Evolutionary conservation across 2,888 invertebrate genomes (phyloP).

Genomic region (Hirtodrosophila cameraria): DNA sequence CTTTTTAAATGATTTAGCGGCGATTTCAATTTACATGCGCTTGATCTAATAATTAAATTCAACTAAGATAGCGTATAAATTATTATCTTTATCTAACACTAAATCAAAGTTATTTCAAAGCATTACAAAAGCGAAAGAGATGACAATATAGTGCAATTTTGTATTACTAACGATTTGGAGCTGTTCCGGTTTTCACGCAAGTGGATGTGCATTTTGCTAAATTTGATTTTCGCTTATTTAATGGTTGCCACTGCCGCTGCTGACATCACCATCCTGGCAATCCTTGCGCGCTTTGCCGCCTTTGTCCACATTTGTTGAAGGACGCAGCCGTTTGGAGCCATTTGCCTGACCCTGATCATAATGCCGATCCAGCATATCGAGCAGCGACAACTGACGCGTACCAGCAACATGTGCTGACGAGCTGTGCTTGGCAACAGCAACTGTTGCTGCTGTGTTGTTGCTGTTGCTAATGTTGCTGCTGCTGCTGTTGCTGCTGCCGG

Average conservation of each 20-base stretch:
- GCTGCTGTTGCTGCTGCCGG: conserved; percentile 29
- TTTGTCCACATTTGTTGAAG: conserved; percentile 32
- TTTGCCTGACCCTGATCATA: conserved; percentile 70
- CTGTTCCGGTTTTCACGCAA: no score
- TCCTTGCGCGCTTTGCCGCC: conserved; percentile 61
- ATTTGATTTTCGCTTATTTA: no score
- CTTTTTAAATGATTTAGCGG: no score
- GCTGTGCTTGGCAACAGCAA: background rate
- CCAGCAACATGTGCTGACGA: background rate
- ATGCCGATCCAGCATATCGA: conserved; percentile 82
- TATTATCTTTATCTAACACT: background rate
- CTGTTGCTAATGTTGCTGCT: conserved; percentile 12
- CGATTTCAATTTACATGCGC: no score
- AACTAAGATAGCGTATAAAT: no score
- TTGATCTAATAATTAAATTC: no score
- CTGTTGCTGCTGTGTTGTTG: background rate
- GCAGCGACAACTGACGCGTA: conserved; percentile 73
- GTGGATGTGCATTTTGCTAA: no score
- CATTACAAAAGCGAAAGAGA: conserved; percentile 31
- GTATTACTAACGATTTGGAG: no score
- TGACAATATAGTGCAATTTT: conserved; percentile 13
- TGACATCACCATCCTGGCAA: conserved; percentile 43
- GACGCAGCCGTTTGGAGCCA: conserved; percentile 45
- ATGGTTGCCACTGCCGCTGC: conserved; percentile 20
- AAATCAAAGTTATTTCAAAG: background rate